Evolutionary conservation across 2,113 vertebrate species (phyloP), one percentile per base, ranked within the genome.

Genomic region (Buteo buteo): DNA sequence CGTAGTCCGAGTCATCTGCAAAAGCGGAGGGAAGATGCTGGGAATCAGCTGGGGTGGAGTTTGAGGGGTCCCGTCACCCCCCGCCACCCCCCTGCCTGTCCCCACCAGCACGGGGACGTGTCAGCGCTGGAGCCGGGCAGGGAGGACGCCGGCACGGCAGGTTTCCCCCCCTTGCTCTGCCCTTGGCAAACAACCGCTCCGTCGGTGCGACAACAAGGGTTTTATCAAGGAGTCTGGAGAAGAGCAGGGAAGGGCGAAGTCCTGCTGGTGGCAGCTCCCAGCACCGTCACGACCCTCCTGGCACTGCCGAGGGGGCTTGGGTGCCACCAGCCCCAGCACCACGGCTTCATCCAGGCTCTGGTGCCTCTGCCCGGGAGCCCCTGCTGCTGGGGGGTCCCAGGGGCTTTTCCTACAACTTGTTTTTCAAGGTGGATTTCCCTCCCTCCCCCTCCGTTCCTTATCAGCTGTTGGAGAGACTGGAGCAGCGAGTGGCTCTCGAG

Each of bases 1-100:
- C 94, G 4, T 92, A 96, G 92, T 96, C 95, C 2, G 94, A 95
- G 49, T 94, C 95, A 94, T 96, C 94, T 95, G 93, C 36, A 42
- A 95, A 83, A 86, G 85, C 10, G 29, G 32, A 85, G n/a, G 52
- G 87, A 88, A 93, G 82, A 78, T 14, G 28, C 9, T 49, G 49
- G 54, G 31, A 36, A 73, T 28, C 40, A 42, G 9, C 45, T 45
- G 29, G 59, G 25, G 18, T 47, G 20, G 28, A 81, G 29, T 6
- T 52, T 28, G 34, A 67, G 13, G 22, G 45, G 28, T 45, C 32
- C 58, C 8, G 19, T 24, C 32, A 15, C 26, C 82, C 38, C 38
- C 54, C 10, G 22, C 44, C 44, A 7, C 24, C 26, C 82, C 47
- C 32, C 42, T 17, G 25, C 47, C 44, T 6, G 29, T n/a, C 58